Base-by-base conservation (phyloP, 2,888 invertebrate species). In the Lapara coniferarum region DNA sequence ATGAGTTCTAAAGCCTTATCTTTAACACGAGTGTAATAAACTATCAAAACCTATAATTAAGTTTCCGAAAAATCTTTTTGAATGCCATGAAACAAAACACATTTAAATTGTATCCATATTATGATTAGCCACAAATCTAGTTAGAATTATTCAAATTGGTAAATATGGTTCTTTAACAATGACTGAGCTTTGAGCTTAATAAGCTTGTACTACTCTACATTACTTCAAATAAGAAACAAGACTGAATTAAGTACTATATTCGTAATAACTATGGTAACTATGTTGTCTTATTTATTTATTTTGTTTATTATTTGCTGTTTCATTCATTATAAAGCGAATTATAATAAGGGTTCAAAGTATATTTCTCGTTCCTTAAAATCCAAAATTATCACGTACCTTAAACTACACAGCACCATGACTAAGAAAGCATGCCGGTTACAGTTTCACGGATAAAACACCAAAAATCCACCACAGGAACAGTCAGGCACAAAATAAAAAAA, bases 331-430 rank as follows among this genome's bases (percentile, higher is more conserved):
- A 37, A 37, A 37, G 8, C 5, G 5, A 37, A 2, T 37, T 37
- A 37, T 7, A 37, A 8, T 37, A 51, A 51, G 5, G 10, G 10
- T 51, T 51, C 5, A 13, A 13, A 30, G 2, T 13, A 5, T 56
- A 25, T 56, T 13, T 13, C 2, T 56, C 2, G 19, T 25, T 13
- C 5, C 10, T 19, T 1, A 25, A 12, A 44, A 4, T 10, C 16
- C 10, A 46, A 46, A 63, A 66, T 66, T 52, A 63, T 10, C 30
- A 73, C 58, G 10, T 77, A 92, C 93, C 93, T 93, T 87, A 92
- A 86, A 81, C 80, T 89, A 78, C 77, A 81, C 78, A 80, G 83
- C 85, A 85, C 87, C 93, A 92, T 92, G 76, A 76, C 79, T 87
- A 91, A 69, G 75, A 73, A 85, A 86, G 87, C 92, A 93, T 93